Conservation (phyloP, 2,888 invertebrate genomes). For the Entomobrya proxima region DNA sequence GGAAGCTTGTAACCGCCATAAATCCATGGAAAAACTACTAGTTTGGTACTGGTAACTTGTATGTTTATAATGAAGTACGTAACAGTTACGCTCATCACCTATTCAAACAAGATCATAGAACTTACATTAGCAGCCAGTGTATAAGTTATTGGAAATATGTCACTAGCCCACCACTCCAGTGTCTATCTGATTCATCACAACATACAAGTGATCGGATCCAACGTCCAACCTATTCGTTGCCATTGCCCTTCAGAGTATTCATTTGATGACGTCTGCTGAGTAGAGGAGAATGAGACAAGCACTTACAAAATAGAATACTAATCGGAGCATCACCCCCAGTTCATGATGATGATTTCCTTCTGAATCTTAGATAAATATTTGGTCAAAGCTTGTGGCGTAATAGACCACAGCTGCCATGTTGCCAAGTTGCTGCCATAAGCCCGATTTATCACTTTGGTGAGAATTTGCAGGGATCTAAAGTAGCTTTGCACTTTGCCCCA, state of each 20-base stretch:
- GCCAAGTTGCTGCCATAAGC: constrained; percentile 13
- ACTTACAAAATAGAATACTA: not conserved
- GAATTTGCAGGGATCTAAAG: not conserved
- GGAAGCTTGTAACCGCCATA: too few species aligned
- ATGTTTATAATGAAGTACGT: constrained; percentile 44
- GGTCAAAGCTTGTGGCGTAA: not conserved
- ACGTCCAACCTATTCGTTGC: not conserved
- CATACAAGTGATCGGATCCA: not conserved
- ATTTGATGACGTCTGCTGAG: constrained; percentile 16
- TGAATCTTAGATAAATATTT: too few species aligned
- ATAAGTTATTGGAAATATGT: constrained; percentile 18
- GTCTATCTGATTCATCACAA: constrained; percentile 27
- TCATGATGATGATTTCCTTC: not conserved
- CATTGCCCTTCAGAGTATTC: not conserved
- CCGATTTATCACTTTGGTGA: not conserved
- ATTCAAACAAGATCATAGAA: not conserved
- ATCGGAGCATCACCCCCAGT: not conserved
- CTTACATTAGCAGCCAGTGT: constrained; percentile 30
- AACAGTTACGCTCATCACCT: constrained; percentile 10
- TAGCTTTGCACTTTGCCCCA: not conserved
- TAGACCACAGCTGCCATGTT: not conserved
- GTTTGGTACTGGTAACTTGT: not conserved
- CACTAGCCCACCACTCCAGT: not conserved
- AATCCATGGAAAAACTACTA: not conserved
- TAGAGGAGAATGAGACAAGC: not conserved